Evolutionary conservation across 2,888 invertebrate species (phyloP).

Genomic region (Noctua pronuba): DNA sequence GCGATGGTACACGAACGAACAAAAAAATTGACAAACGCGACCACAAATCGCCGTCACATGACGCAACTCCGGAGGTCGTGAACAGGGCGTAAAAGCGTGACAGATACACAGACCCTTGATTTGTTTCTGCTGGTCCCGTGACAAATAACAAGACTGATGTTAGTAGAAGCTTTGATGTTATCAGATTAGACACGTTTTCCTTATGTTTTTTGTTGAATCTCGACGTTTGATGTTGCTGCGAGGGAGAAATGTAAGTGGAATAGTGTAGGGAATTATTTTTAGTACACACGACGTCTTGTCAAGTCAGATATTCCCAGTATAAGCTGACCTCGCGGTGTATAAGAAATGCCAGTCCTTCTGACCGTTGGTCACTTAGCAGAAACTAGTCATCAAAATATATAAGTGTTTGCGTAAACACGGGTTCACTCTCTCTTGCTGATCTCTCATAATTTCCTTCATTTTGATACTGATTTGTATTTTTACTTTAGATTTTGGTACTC

Average conservation of each 20-base stretch:
- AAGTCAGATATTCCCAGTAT: background rate
- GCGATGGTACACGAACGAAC: background rate
- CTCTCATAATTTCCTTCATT: too few species aligned
- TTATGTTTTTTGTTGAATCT: constrained; percentile 52
- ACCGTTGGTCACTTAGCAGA: background rate
- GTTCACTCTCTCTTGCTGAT: background rate
- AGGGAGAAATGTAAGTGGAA: background rate
- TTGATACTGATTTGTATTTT: too few species aligned
- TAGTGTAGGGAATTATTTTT: constrained; percentile 7
- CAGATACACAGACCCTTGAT: constrained; percentile 79
- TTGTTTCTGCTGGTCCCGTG: constrained; percentile 74
- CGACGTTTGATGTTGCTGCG: constrained; percentile 39
- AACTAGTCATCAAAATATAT: background rate
- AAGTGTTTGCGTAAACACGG: background rate
- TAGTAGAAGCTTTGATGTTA: constrained; percentile 55
- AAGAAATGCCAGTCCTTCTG: background rate
- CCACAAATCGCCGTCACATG: too few species aligned
- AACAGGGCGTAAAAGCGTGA: constrained; percentile 48
- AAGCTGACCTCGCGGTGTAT: background rate
- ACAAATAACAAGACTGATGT: constrained; percentile 72
- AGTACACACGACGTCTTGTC: background rate
- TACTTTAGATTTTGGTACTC: too few species aligned
- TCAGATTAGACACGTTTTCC: constrained; percentile 59
- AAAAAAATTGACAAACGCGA: background rate
- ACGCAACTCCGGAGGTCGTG: background rate